Percentiles rank a stretch among this genome's conserved stretches.
phyloP scores from a whole-genome alignment of 64 coral and sea anemone genomes.

The Orbicella faveolata region DNA sequence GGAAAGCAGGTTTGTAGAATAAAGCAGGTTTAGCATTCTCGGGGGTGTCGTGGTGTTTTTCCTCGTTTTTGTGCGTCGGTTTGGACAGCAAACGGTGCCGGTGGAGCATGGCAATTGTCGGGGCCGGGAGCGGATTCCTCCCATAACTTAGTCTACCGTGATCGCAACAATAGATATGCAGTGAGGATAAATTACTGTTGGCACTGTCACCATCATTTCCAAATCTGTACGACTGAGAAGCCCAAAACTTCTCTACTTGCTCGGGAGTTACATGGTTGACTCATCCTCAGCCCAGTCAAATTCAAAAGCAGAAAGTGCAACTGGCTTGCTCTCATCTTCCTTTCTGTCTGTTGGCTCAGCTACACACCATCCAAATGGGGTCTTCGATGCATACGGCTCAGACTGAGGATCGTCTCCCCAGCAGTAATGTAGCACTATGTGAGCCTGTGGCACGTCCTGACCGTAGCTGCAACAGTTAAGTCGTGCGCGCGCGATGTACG shows the following conservation, averaged over 20 bases:
- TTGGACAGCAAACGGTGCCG: too few species aligned
- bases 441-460: slow-evolving; percentile 68
- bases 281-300: slow-evolving; percentile 19
- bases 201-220: too few species aligned
- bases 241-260: slow-evolving; percentile 65
- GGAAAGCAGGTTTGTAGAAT: too few species aligned
- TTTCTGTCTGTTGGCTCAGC: slow-evolving; percentile 40
- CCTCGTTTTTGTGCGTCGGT: too few species aligned
- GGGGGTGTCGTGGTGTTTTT: too few species aligned
- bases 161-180: too few species aligned
- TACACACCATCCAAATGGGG: slow-evolving; percentile 56
- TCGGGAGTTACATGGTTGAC: background rate
- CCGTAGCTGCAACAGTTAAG: background rate
- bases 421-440: slow-evolving; percentile 53
- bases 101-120: too few species aligned
- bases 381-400: slow-evolving; percentile 60
- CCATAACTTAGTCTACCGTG: too few species aligned
- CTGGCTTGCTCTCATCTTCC: slow-evolving; percentile 6
- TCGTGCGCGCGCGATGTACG: too few species aligned
- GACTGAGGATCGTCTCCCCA: slow-evolving; percentile 49
- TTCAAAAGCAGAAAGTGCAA: slow-evolving; percentile 46
- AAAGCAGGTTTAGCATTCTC: too few species aligned
- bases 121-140: too few species aligned
- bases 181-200: too few species aligned
- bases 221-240: background rate